phyloP scores from a whole-genome alignment of 2,797 vertebrate genomes.

The Nasua narica region DNA sequence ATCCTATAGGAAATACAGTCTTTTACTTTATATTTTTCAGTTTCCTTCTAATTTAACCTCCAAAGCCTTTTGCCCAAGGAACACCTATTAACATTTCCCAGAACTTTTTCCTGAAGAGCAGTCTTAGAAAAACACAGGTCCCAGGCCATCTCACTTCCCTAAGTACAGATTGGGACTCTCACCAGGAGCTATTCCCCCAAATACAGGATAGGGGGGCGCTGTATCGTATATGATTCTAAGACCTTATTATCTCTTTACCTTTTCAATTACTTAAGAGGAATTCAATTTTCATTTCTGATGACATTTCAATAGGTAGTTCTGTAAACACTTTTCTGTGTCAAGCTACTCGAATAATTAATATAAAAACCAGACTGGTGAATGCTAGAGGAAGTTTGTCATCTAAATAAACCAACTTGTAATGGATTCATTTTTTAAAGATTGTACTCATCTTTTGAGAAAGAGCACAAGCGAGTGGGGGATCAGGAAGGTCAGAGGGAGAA shows the following conservation, averaged over 20 bases:
- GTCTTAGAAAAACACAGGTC: neutral
- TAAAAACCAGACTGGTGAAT: neutral
- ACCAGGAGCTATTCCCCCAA: neutral
- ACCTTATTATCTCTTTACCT: neutral
- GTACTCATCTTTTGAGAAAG: neutral
- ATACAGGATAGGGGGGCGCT: too few species aligned
- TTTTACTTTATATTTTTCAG: neutral
- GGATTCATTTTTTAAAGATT: neutral
- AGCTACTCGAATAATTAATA: neutral
- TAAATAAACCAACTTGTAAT: neutral
- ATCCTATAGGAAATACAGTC: neutral
- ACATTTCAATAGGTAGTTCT: neutral
- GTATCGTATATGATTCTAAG: neutral
- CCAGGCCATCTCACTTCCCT: neutral
- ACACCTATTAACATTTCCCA: neutral
- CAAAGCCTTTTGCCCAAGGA: neutral
- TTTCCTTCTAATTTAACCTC: neutral
- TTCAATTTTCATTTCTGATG: neutral
- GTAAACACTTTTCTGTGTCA: neutral
- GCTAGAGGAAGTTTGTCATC: neutral
- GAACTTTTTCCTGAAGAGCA: neutral
- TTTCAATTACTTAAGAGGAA: neutral
- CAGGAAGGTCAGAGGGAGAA: neutral
- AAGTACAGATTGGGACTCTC: neutral
- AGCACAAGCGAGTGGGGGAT: rapidly evolving